These are phyloP conservation scores for Tenthredo scrophulariae DNA, from an alignment of 2,888 invertebrate species.

Conservation along the genomic window DNA sequence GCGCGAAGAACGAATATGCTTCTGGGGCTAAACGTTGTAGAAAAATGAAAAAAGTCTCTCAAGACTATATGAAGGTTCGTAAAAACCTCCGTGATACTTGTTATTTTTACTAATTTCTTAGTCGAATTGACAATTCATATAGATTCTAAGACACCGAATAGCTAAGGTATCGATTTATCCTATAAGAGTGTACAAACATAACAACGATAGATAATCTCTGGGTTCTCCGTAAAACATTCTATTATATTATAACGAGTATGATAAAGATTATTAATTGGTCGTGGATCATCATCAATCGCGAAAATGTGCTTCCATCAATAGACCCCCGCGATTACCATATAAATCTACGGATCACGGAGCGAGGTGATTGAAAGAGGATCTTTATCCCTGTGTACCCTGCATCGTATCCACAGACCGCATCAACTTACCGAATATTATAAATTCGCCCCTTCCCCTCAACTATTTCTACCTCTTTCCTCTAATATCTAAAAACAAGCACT, in stretches of 20 bases:
- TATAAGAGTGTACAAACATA: background rate
- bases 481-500: conserved; percentile 39
- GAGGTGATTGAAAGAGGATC: background rate
- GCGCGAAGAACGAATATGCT: background rate
- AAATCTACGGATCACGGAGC: background rate
- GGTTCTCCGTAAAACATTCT: background rate
- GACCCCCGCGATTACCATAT: background rate
- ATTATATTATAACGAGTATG: background rate
- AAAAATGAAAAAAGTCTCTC: conserved; percentile 13
- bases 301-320: background rate
- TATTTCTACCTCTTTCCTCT: background rate
- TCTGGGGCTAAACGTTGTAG: background rate
- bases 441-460: background rate
- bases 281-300: background rate
- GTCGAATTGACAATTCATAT: background rate
- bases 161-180: background rate
- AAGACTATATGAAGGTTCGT: background rate
- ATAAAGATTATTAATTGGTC: conserved; percentile 5
- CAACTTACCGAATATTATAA: background rate
- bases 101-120: background rate
- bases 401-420: background rate
- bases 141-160: background rate
- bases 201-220: conserved; percentile 6
- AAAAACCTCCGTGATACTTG: background rate
- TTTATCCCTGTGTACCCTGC: background rate